Percentiles rank a stretch among this genome's conserved stretches.
These are phyloP conservation scores for Haplotaxodon microlepis DNA, from an alignment of 2,113 vertebrate species.

Conservation along the genomic window DNA sequence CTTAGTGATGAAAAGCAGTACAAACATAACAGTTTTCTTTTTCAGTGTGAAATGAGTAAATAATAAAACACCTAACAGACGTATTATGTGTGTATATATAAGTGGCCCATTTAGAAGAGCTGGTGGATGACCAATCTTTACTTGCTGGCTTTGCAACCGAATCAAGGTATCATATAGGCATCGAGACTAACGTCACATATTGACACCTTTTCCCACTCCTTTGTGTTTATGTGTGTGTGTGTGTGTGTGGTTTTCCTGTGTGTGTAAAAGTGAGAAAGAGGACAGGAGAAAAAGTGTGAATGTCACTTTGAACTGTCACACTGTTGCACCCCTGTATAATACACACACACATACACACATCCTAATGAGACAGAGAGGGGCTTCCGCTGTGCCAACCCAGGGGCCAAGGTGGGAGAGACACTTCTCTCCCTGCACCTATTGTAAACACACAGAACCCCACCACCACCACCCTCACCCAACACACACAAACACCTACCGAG, in stretches of 20 bases:
- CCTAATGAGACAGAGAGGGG: conserved; percentile 80
- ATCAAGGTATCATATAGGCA: background rate
- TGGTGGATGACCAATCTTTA: background rate
- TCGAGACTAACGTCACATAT: conserved; percentile 31
- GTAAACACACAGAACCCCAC: conserved; percentile 42
- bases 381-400: conserved; percentile 78
- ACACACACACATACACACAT: conserved; percentile 28
- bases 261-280: conserved; percentile 65
- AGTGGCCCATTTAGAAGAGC: background rate
- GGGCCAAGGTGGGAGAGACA: conserved; percentile 78
- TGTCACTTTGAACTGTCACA: conserved; percentile 82
- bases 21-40: background rate
- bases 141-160: background rate
- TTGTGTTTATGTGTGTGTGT: conserved; percentile 50
- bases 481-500: conserved; percentile 53
- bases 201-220: conserved; percentile 29
- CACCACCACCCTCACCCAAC: background rate
- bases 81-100: background rate
- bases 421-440: conserved; percentile 63
- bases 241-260: conserved; percentile 43
- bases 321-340: conserved; percentile 39
- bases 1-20: background rate
- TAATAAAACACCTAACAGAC: background rate
- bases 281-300: conserved; percentile 66
- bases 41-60: background rate